A percentile compares a stretch with the other conserved stretches of the same genome.
Conservation (phyloP, 2,888 invertebrate genomes). For the Bibio marci region DNA sequence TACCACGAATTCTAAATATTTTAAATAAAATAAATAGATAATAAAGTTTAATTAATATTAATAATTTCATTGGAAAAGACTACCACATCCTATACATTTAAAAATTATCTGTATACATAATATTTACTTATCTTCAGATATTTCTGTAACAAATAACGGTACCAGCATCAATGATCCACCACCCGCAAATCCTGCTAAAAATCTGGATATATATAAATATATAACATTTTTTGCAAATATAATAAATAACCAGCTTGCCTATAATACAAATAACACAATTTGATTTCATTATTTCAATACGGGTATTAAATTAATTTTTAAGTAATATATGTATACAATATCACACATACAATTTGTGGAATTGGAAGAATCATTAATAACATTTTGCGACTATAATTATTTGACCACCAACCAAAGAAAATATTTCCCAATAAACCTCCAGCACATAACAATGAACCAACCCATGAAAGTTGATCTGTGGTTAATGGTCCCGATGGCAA, state of each 20-base stretch:
- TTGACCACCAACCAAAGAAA: constrained; percentile 22
- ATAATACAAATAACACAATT: neutral
- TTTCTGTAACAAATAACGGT: constrained; percentile 22
- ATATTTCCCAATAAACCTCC: constrained; percentile 23
- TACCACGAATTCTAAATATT: constrained; percentile 20
- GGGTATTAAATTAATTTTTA: neutral
- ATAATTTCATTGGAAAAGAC: neutral
- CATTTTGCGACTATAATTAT: constrained; percentile 20
- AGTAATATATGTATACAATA: too few species aligned
- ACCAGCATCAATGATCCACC: constrained; percentile 20
- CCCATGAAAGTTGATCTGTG: constrained; percentile 21
- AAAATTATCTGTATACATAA: too few species aligned
- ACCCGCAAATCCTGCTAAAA: constrained; percentile 20
- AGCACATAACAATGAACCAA: constrained; percentile 22
- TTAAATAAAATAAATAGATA: neutral
- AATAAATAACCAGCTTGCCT: constrained; percentile 21
- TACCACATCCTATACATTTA: too few species aligned
- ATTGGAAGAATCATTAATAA: neutral
- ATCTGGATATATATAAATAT: constrained; percentile 17
- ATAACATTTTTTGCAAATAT: constrained; percentile 17
- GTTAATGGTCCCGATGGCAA: constrained; percentile 4
- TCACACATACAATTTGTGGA: neutral
- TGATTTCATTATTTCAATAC: neutral
- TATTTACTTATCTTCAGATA: constrained; percentile 21
- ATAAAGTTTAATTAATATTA: neutral